These are phyloP conservation scores for Antennarius maculatus DNA, from an alignment of 2,797 vertebrate genomes.

Conservation along the genomic window DNA sequence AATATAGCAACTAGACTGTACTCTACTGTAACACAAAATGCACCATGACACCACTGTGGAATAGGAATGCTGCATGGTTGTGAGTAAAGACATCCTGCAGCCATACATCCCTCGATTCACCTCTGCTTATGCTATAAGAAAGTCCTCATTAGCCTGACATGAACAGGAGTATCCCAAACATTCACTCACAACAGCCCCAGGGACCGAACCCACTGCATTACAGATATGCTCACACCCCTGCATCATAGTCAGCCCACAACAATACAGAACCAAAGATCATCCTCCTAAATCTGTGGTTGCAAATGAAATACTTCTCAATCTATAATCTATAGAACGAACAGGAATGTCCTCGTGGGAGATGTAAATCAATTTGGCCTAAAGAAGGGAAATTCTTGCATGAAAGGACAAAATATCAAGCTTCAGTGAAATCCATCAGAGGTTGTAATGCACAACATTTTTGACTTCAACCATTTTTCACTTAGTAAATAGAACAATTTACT, in stretches of 20 bases:
- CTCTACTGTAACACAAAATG: constrained; percentile 28
- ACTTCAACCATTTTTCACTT: neutral
- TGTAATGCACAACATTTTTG: constrained; percentile 29
- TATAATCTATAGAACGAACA: neutral
- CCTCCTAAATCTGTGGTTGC: neutral
- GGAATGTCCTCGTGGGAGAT: neutral
- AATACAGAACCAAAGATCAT: neutral
- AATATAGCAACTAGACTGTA: neutral
- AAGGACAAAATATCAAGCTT: constrained; percentile 9
- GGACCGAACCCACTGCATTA: constrained; percentile 47
- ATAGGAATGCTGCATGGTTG: constrained; percentile 10
- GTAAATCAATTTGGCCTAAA: neutral
- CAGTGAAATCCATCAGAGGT: constrained; percentile 17
- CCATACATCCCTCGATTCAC: constrained; percentile 28
- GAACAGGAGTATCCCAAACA: constrained; percentile 44
- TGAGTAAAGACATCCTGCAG: constrained; percentile 38
- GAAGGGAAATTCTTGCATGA: neutral
- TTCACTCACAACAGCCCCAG: constrained; percentile 50
- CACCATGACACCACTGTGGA: constrained; percentile 1
- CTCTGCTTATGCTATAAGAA: constrained; percentile 55
- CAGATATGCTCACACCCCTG: constrained; percentile 32
- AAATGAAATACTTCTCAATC: neutral
- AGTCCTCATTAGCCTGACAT: constrained; percentile 51
- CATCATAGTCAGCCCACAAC: constrained; percentile 32
- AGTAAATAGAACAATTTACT: neutral